Evolutionary conservation across 2,888 invertebrate genomes (phyloP).

Genomic region (Oscheius sp.): DNA sequence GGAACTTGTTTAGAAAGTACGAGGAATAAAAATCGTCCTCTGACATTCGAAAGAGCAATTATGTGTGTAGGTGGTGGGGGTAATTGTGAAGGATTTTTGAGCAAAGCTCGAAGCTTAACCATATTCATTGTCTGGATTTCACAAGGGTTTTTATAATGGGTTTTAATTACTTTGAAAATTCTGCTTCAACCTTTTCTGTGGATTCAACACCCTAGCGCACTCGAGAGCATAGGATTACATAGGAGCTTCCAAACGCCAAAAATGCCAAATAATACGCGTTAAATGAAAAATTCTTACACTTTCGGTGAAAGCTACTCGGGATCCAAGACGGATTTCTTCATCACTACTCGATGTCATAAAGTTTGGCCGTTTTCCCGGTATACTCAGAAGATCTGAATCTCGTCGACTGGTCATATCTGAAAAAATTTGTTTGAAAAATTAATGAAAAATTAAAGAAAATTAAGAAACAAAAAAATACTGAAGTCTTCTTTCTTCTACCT

Average conservation of each 20-base stretch:
- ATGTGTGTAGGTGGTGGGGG: too few species aligned
- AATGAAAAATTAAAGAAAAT: neutral
- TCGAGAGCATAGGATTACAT: slow-evolving; percentile 21
- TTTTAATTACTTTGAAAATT: too few species aligned
- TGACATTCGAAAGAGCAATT: too few species aligned
- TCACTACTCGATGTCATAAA: slow-evolving; percentile 31
- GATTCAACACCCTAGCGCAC: neutral
- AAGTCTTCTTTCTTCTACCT: too few species aligned
- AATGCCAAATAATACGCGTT: slow-evolving; percentile 5
- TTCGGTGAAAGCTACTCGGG: slow-evolving; percentile 50
- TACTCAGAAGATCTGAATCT: slow-evolving; percentile 19
- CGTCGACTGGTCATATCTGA: slow-evolving; percentile 26
- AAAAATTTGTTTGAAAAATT: neutral
- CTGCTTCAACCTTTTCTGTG: slow-evolving; percentile 1
- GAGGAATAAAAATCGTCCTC: too few species aligned
- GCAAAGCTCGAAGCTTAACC: too few species aligned
- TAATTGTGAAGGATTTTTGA: too few species aligned
- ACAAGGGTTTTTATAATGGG: too few species aligned
- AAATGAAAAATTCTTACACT: slow-evolving; percentile 6
- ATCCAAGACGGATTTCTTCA: slow-evolving; percentile 45
- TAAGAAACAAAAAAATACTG: too few species aligned
- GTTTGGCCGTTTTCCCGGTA: slow-evolving; percentile 27
- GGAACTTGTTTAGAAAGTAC: too few species aligned
- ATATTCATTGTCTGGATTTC: too few species aligned
- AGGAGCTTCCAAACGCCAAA: slow-evolving; percentile 1